Percentiles rank a stretch among this genome's conserved stretches.
Conservation (phyloP, 2,797 vertebrate genomes). For the Sebastes hubbsi region DNA sequence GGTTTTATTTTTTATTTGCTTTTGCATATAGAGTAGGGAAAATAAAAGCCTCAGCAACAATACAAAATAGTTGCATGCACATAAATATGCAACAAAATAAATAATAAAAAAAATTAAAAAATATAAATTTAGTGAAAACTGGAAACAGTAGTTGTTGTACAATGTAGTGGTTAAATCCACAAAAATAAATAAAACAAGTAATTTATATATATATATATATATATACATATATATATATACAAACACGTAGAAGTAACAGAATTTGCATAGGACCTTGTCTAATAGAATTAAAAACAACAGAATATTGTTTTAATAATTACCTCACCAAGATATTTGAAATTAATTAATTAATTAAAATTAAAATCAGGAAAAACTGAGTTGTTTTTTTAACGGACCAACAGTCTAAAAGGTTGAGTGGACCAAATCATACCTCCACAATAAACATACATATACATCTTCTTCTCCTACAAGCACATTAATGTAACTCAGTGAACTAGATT, state of each 20-base stretch:
- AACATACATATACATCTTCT: constrained; percentile 56
- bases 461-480: constrained; percentile 48
- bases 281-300: neutral
- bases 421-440: constrained; percentile 75
- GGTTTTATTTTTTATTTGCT: neutral
- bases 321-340: neutral
- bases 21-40: neutral
- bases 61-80: neutral
- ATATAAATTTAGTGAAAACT: neutral
- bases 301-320: neutral
- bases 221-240: no score
- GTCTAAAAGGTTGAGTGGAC: constrained; percentile 20
- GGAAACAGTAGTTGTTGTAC: neutral
- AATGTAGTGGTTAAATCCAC: neutral
- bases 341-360: neutral
- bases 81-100: neutral
- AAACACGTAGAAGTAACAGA: neutral
- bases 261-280: neutral
- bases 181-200: neutral
- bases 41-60: neutral
- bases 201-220: neutral
- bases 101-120: neutral
- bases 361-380: neutral
- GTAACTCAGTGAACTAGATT: constrained; percentile 55
- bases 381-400: neutral